Percentiles rank a stretch among this genome's conserved stretches.
phyloP scores from a whole-genome alignment of 2,888 invertebrate species.

The Helicoverpa assulta region DNA sequence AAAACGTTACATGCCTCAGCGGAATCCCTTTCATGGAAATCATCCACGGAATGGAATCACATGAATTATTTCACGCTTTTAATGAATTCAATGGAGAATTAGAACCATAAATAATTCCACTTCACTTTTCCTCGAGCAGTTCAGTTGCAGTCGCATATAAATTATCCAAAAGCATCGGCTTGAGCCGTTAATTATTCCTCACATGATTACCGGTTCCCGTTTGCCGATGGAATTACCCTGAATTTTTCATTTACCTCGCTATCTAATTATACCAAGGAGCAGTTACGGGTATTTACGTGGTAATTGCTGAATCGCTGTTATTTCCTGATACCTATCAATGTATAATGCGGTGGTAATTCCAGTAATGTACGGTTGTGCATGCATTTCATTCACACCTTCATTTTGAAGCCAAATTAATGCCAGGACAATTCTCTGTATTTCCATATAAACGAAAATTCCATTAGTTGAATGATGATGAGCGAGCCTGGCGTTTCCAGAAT shows the following conservation, averaged over 20 bases:
- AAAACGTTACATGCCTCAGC: background rate
- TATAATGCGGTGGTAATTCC: constrained; percentile 17
- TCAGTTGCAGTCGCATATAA: constrained; percentile 31
- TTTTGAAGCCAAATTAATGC: constrained; percentile 39
- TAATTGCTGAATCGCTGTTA: constrained; percentile 27
- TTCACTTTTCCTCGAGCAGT: constrained; percentile 27
- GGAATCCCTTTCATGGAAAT: background rate
- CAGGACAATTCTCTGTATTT: constrained; percentile 45
- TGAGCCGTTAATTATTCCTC: constrained; percentile 54
- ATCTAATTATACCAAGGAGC: constrained; percentile 49
- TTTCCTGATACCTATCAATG: constrained; percentile 18
- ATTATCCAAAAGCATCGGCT: constrained; percentile 24
- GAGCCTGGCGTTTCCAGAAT: constrained; percentile 32
- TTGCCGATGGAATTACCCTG: constrained; percentile 57
- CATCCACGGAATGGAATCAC: background rate
- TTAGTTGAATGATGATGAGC: constrained; percentile 35
- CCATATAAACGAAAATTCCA: constrained; percentile 55
- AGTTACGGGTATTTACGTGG: constrained; percentile 24
- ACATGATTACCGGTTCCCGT: constrained; percentile 54
- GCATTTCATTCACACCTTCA: constrained; percentile 33
- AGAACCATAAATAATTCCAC: constrained; percentile 19
- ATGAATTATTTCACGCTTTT: background rate
- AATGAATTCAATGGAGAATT: background rate
- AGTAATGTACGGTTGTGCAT: constrained; percentile 9
- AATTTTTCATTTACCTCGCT: constrained; percentile 50